phyloP scores from a whole-genome alignment of 2,113 vertebrate genomes.

The Thymallus thymallus region DNA sequence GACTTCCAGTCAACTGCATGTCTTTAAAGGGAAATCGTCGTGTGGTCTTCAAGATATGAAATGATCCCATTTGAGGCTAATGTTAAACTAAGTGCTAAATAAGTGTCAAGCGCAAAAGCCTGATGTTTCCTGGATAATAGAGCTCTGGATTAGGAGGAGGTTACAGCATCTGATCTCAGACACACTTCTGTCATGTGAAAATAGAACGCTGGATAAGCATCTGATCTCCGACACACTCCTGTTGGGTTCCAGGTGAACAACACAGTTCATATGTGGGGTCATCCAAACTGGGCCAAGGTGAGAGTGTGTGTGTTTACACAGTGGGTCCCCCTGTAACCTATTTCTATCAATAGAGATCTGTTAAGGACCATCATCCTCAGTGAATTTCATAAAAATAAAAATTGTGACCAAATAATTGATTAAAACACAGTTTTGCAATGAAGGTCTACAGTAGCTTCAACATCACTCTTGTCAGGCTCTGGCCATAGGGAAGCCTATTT shows the following conservation, averaged over 20 bases:
- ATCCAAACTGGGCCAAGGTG: slow-evolving; percentile 57
- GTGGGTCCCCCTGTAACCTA: not conserved
- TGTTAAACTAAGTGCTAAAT: slow-evolving; percentile 44
- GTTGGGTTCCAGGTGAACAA: not conserved
- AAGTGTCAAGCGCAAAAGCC: slow-evolving; percentile 62
- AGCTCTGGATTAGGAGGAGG: slow-evolving; percentile 11
- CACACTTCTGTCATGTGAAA: too few species aligned
- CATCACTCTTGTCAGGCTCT: too few species aligned
- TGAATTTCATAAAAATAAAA: too few species aligned
- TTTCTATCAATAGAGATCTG: too few species aligned
- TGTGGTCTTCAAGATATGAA: slow-evolving; percentile 59
- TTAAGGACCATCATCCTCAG: too few species aligned
- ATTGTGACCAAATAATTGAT: too few species aligned
- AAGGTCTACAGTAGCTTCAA: too few species aligned
- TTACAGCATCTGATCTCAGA: too few species aligned
- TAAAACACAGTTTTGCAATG: too few species aligned
- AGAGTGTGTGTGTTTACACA: slow-evolving; percentile 15
- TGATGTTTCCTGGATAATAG: slow-evolving; percentile 64
- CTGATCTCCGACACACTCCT: too few species aligned
- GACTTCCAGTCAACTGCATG: slow-evolving; percentile 54
- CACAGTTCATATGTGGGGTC: slow-evolving; percentile 49
- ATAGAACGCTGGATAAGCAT: too few species aligned
- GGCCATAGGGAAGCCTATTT: too few species aligned
- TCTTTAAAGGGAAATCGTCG: slow-evolving; percentile 60
- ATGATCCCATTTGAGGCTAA: slow-evolving; percentile 70